Conservation (phyloP, 2,888 invertebrate species). For the Syritta pipiens region DNA sequence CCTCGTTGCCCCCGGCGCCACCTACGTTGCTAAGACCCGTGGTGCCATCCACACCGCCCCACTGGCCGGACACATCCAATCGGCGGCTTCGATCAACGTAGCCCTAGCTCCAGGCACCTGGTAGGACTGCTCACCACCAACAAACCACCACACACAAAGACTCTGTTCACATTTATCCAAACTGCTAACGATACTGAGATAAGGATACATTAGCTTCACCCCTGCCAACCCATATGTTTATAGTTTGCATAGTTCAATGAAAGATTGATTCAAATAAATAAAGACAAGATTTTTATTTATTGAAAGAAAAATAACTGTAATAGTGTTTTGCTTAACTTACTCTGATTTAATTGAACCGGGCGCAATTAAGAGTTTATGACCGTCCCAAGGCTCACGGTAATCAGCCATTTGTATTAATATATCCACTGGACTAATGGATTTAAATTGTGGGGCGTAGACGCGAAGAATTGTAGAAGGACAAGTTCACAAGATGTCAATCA, state of each 20-base stretch:
- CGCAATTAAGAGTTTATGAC: not conserved
- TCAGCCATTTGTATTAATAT: too few species aligned
- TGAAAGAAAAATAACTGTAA: constrained; percentile 10
- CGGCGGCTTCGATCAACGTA: constrained; percentile 75
- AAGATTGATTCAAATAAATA: constrained; percentile 60
- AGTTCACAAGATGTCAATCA: too few species aligned
- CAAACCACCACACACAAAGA: constrained; percentile 35
- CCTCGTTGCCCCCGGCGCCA: constrained; percentile 74
- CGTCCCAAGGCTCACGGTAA: not conserved
- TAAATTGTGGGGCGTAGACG: too few species aligned
- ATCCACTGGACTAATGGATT: too few species aligned
- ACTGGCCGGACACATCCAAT: constrained; percentile 74
- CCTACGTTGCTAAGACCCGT: constrained; percentile 76
- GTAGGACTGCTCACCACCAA: constrained; percentile 15
- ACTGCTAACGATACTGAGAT: constrained; percentile 14
- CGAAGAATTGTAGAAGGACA: too few species aligned
- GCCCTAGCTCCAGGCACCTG: constrained; percentile 76
- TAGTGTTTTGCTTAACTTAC: not conserved
- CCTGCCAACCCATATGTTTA: constrained; percentile 24
- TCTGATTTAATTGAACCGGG: not conserved
- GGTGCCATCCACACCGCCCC: constrained; percentile 76
- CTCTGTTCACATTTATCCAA: constrained; percentile 9
- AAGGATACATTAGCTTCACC: constrained; percentile 28
- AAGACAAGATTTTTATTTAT: constrained; percentile 44
- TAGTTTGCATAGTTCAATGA: constrained; percentile 64